These are phyloP conservation scores for Drosophila subquinaria DNA, from an alignment of 2,888 invertebrate genomes.

Conservation along the genomic window DNA sequence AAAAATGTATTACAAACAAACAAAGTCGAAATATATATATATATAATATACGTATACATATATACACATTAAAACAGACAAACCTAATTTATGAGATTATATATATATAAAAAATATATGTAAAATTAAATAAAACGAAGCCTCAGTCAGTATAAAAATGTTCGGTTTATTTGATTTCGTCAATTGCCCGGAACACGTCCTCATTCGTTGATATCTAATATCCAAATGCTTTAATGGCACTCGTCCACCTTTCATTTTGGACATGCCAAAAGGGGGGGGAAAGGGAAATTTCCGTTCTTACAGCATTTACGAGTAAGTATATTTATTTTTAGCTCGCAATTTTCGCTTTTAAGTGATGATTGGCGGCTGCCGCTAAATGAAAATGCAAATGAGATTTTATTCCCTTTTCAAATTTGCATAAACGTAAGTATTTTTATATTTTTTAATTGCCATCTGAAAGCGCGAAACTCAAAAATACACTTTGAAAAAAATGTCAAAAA, in stretches of 20 bases:
- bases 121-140: conserved; percentile 84
- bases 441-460: conserved; percentile 5
- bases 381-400: conserved; percentile 15
- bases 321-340: conserved; percentile 44
- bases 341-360: conserved; percentile 34
- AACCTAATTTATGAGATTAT: conserved; percentile 82
- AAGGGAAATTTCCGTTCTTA: not conserved
- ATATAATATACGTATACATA: conserved; percentile 52
- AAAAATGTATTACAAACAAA: conserved; percentile 66
- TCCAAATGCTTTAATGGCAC: conserved; percentile 18
- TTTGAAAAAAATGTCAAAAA: not conserved
- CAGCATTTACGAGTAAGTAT: conserved; percentile 20
- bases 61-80: conserved; percentile 65
- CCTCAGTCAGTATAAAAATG: conserved; percentile 86
- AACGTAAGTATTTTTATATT: conserved; percentile 7
- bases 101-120: conserved; percentile 69
- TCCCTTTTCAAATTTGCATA: conserved; percentile 16
- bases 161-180: conserved; percentile 50
- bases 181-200: conserved; percentile 25
- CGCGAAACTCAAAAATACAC: not conserved
- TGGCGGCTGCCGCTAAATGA: conserved; percentile 18
- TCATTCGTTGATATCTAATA: conserved; percentile 9
- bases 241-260: not conserved
- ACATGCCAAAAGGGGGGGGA: not conserved
- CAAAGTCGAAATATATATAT: conserved; percentile 37